phyloP scores from a whole-genome alignment of 2,888 invertebrate species.

The Thyatira batis region DNA sequence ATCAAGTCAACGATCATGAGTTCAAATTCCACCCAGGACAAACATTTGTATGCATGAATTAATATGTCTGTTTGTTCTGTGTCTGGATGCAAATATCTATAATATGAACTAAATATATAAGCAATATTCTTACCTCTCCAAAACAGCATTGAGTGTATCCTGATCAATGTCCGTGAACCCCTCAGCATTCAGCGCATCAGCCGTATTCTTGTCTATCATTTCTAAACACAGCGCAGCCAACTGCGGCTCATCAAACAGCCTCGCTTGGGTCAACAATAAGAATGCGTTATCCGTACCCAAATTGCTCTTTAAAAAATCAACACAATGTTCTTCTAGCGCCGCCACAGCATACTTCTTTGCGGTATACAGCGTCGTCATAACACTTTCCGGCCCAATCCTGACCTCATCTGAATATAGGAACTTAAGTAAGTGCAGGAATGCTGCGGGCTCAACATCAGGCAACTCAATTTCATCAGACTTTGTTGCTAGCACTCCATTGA shows the following conservation, averaged over 20 bases:
- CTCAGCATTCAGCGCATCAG: constrained; percentile 90
- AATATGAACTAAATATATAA: constrained; percentile 6
- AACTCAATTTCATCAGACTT: constrained; percentile 88
- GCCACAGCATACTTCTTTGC: constrained; percentile 94
- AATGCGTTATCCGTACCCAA: constrained; percentile 92
- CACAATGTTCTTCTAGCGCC: constrained; percentile 91
- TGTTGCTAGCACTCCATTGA: constrained; percentile 88
- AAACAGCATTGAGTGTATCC: constrained; percentile 88
- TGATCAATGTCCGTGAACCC: constrained; percentile 92
- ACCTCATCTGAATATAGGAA: constrained; percentile 92
- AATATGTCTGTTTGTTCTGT: no score
- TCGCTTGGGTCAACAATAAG: constrained; percentile 88
- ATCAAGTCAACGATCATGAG: no score
- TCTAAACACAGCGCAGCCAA: constrained; percentile 91
- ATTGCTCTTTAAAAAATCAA: constrained; percentile 88
- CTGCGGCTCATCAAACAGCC: constrained; percentile 91
- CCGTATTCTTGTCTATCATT: constrained; percentile 91
- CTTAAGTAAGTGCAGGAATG: constrained; percentile 88
- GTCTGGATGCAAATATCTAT: constrained; percentile 15
- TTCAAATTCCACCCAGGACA: no score
- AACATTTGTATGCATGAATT: no score
- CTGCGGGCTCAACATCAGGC: constrained; percentile 92
- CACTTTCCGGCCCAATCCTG: constrained; percentile 91
- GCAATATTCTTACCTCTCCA: constrained; percentile 78
- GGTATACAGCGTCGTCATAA: constrained; percentile 93